Evolutionary conservation across 2,888 invertebrate species (phyloP).

Genomic region (Drosophila pullipes): DNA sequence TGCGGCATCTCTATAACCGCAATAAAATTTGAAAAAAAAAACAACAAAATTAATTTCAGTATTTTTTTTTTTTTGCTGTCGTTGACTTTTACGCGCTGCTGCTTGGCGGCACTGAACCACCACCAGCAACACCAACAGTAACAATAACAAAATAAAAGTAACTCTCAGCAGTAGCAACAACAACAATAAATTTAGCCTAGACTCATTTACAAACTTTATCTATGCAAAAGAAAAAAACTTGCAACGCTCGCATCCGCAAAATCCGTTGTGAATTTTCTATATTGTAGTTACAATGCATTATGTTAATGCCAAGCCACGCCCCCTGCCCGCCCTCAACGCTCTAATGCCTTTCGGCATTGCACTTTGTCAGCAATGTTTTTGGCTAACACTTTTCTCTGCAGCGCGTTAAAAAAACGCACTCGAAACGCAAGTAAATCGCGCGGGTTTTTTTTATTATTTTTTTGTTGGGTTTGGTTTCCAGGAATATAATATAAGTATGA

Average conservation of each 20-base stretch:
- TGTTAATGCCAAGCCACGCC: constrained; percentile 29
- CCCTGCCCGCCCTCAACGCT: constrained; percentile 56
- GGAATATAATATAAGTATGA: not conserved
- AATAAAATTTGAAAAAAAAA: constrained; percentile 58
- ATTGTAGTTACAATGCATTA: constrained; percentile 57
- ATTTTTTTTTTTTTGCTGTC: constrained; percentile 75
- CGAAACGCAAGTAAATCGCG: constrained; percentile 37
- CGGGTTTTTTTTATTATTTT: not conserved
- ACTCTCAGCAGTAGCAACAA: constrained; percentile 28
- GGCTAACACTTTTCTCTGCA: constrained; percentile 4
- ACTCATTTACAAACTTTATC: constrained; percentile 68
- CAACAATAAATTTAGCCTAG: constrained; percentile 43
- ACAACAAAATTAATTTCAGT: constrained; percentile 64
- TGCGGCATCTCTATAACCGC: constrained; percentile 49
- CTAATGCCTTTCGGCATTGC: constrained; percentile 59
- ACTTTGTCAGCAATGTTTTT: constrained; percentile 46
- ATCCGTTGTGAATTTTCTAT: constrained; percentile 59
- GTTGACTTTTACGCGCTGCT: constrained; percentile 80
- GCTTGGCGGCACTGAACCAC: constrained; percentile 57
- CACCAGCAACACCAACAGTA: constrained; percentile 24
- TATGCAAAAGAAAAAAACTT: constrained; percentile 63
- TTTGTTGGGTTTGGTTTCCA: not conserved
- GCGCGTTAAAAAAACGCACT: constrained; percentile 31
- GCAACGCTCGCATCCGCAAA: constrained; percentile 49
- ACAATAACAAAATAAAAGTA: constrained; percentile 42